Evolutionary conservation across 2,888 invertebrate genomes (phyloP), one percentile per base, ranked within the genome.

Genomic region (Adela reaumurella): DNA sequence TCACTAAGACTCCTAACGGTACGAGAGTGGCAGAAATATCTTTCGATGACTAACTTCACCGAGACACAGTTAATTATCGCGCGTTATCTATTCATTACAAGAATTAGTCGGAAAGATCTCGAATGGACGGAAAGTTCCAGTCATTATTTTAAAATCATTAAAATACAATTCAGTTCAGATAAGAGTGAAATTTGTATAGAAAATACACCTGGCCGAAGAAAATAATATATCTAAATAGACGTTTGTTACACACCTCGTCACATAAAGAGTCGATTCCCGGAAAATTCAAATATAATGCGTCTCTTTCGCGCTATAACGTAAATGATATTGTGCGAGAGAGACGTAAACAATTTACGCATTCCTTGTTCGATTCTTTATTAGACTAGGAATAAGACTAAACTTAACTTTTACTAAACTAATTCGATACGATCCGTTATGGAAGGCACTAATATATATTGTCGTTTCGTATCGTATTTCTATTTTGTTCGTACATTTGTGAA

Each of bases 91-190:
- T 28, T 35, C 46, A 20, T 16, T 46, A 46, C 42, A 46, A 29
- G 35, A 28, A 46, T 46, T 35, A 46, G n/a, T 49, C 17, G 16
- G 28, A 44, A 42, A 47, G 47, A 24, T 28, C 46, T 16, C 45
- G 43, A 35, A 50, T 48, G n/a, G 52, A 49, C 10, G 54, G 52
- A 47, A 51, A 51, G 17, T 52, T 53, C 46, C 46, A 18, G 54
- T 48, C 47, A 48, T 50, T 29, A 51, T 49, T 19, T 51, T 49
- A 54, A 44, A 53, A 48, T 35, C 52, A 51, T 14, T 45, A 45
- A 49, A 53, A 14, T 35, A 35, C 3, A 8, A 35, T 14, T 35
- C 35, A 35, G 35, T 35, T 35, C 35, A 35, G 35, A 35, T 14
- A 8, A 14, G 14, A 35, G 14, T 35, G 14, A 35, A 35, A 35